phyloP scores from a whole-genome alignment of 2,888 invertebrate genomes.

The Actias luna region DNA sequence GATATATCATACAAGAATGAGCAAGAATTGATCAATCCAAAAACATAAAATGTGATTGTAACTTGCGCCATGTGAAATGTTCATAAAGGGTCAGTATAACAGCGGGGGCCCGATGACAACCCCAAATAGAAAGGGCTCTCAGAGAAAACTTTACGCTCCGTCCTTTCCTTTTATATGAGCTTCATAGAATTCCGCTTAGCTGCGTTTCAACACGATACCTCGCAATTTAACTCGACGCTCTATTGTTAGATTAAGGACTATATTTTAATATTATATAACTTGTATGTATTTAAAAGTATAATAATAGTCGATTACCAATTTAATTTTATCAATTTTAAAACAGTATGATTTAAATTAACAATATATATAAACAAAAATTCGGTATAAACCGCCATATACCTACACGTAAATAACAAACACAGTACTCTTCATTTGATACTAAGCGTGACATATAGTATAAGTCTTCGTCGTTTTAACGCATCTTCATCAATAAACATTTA shows the following conservation, averaged over 20 bases:
- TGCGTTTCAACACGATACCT: constrained; percentile 47
- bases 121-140: constrained; percentile 72
- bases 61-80: constrained; percentile 49
- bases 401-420: background rate
- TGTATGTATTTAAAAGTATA: background rate
- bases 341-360: too few species aligned
- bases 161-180: constrained; percentile 58
- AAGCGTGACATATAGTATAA: background rate
- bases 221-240: constrained; percentile 32
- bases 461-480: background rate
- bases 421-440: background rate
- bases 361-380: background rate
- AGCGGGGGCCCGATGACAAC: constrained; percentile 71
- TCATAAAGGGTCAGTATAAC: constrained; percentile 66
- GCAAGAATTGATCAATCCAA: background rate
- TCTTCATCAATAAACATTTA: too few species aligned
- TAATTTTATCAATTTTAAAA: background rate
- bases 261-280: background rate
- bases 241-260: background rate
- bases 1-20: background rate
- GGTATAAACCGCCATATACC: background rate
- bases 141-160: constrained; percentile 51
- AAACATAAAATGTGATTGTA: constrained; percentile 11
- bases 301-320: too few species aligned
- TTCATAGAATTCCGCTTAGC: constrained; percentile 67